phyloP scores from a whole-genome alignment of 2,797 vertebrate genomes.

The Pampus argenteus region DNA sequence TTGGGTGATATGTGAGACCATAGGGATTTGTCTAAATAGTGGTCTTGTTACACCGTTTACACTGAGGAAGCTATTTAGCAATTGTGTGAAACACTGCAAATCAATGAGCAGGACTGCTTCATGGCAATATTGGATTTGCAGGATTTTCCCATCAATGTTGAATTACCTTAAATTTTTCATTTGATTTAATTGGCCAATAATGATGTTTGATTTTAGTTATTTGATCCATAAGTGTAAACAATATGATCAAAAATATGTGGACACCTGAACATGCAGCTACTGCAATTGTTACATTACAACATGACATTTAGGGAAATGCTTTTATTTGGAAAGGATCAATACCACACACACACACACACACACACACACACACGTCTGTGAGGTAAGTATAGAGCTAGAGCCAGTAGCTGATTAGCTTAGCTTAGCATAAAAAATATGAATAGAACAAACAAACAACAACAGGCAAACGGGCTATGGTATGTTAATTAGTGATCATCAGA shows the following conservation, averaged over 20 bases:
- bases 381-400: not conserved
- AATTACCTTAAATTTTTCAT: not conserved
- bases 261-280: not conserved
- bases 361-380: too few relatives aligned
- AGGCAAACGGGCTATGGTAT: not conserved
- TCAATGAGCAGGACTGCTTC: too few relatives aligned
- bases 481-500: not conserved
- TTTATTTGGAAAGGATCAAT: not conserved
- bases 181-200: not conserved
- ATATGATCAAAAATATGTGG: too few relatives aligned
- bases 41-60: not conserved
- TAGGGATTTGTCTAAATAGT: not conserved
- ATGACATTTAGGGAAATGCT: too few relatives aligned
- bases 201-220: not conserved
- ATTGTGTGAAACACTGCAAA: not conserved
- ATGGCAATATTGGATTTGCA: too few relatives aligned
- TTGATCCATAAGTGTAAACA: conserved; percentile 5
- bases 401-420: not conserved
- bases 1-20: conserved; percentile 16
- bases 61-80: not conserved
- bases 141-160: not conserved
- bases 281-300: not conserved
- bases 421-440: not conserved
- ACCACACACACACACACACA: too few relatives aligned
- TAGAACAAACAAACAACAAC: too few relatives aligned